Evolutionary conservation across 2,797 vertebrate genomes (phyloP), one percentile per base, ranked within the genome.

Genomic region (Pantherophis alleghaniensis): DNA sequence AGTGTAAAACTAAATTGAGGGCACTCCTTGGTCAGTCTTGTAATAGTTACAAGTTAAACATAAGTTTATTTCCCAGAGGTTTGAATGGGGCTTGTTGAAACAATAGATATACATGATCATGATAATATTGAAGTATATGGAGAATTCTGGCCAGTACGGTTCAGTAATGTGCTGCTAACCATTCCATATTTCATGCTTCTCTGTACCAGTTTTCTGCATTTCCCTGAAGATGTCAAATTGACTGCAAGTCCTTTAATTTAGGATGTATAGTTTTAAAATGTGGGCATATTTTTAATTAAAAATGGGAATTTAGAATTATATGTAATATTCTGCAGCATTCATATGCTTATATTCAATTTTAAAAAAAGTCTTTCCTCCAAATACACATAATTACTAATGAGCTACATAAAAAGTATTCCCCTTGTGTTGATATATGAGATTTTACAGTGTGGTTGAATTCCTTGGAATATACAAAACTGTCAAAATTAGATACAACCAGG

Each of bases 151-250:
- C 93, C 88, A 51, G 92, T 92, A 93, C 88, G 92, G 26, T 95
- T 94, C 0, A 0, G 42, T 91, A 93, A 93, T 2, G 0, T 79
- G 57, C 92, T 94, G n/a, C 42, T 91, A 60, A 60, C 24, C 74
- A 28, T 89, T 87, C 13, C 37, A 9, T 86, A 32, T n/a, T 59
- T 18, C 87, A 47, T 89, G 95, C 94, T 0, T 90, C 93, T 0
- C n/a, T 96, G 92, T 91, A 94, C 95, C 94, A 95, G 96, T 92
- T 83, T 95, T 95, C 61, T 47, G 60, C 63, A 92, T 97, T 95
- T 94, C 94, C 0, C 53, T 95, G 95, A 95, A 95, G 53, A 95
- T 95, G 96, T 95, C 97, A 96, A 96, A 94, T 95, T 95, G 95
- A 95, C 95, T 95, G 96, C 94, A 95, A 95, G 83, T 95, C 91